Conservation (phyloP, 2,888 invertebrate genomes). For the Scaptomyza caliginosa region DNA sequence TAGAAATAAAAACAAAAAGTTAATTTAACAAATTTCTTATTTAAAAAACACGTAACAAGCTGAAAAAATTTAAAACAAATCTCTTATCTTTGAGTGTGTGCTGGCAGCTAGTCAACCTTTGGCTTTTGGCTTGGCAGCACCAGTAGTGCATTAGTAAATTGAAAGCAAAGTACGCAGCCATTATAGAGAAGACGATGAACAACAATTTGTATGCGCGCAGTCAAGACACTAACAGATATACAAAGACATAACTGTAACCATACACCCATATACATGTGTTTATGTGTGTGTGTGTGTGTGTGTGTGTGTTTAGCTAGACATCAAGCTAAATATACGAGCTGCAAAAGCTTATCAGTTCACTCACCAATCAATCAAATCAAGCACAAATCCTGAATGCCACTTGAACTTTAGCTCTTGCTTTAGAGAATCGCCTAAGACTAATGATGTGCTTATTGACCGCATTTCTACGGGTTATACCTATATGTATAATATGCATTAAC, state of each 20-base stretch:
- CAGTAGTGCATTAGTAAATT: slow-evolving; percentile 75
- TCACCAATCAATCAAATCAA: slow-evolving; percentile 57
- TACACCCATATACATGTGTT: background rate
- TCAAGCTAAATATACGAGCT: slow-evolving; percentile 40
- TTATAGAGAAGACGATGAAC: slow-evolving; percentile 44
- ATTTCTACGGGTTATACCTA: slow-evolving; percentile 9
- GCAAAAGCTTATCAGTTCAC: slow-evolving; percentile 46
- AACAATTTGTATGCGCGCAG: slow-evolving; percentile 52
- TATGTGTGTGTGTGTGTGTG: background rate
- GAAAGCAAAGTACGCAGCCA: slow-evolving; percentile 64
- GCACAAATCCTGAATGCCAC: slow-evolving; percentile 37
- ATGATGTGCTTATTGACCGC: slow-evolving; percentile 55
- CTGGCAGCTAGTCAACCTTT: slow-evolving; percentile 65
- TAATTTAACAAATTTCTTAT: no score
- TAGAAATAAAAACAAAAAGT: background rate
- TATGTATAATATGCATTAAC: background rate
- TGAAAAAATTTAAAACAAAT: slow-evolving; percentile 13
- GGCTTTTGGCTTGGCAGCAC: slow-evolving; percentile 44
- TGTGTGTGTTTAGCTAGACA: slow-evolving; percentile 32
- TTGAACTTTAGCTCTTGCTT: slow-evolving; percentile 40
- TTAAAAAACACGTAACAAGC: background rate
- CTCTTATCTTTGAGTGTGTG: slow-evolving; percentile 42
- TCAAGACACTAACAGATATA: slow-evolving; percentile 49
- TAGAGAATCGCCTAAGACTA: slow-evolving; percentile 22
- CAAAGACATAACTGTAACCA: slow-evolving; percentile 11